These are phyloP conservation scores for Brachyhypopomus occidentalis DNA, from an alignment of 2,113 vertebrate species.

Conservation along the genomic window DNA sequence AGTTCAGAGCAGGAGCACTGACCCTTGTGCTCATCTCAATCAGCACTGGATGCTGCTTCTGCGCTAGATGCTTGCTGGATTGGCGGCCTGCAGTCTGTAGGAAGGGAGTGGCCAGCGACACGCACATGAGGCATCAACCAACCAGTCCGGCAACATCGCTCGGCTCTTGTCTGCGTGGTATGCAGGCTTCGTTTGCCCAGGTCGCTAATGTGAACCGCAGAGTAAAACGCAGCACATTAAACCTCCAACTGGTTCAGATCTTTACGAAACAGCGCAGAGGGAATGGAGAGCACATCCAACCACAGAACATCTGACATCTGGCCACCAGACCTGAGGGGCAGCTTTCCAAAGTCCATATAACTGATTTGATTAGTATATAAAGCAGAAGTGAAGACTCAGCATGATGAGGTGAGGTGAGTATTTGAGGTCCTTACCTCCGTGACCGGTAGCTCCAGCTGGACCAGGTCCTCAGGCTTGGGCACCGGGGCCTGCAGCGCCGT, in stretches of 20 bases:
- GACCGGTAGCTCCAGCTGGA: constrained; percentile 96
- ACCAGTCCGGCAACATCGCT: constrained; percentile 51
- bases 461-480: constrained; percentile 93
- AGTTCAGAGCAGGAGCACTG: neutral
- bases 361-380: too few relatives aligned
- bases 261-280: neutral
- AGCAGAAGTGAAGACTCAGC: too few relatives aligned
- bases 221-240: neutral
- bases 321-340: too few relatives aligned
- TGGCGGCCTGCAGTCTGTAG: neutral
- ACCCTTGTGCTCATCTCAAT: neutral
- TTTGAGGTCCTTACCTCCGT: constrained; percentile 86
- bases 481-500: constrained; percentile 97
- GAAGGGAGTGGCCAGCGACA: constrained; percentile 30
- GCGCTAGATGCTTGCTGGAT: neutral
- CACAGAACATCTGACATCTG: too few relatives aligned
- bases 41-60: neutral
- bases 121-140: neutral
- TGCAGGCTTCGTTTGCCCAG: neutral
- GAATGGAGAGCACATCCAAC: too few relatives aligned
- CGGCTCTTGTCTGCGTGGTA: constrained; percentile 36
- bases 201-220: neutral
- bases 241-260: neutral
- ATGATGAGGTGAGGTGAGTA: neutral
- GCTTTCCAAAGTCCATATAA: too few relatives aligned